phyloP scores from a whole-genome alignment of 2,888 invertebrate genomes.

The Gymnocheta viridis region DNA sequence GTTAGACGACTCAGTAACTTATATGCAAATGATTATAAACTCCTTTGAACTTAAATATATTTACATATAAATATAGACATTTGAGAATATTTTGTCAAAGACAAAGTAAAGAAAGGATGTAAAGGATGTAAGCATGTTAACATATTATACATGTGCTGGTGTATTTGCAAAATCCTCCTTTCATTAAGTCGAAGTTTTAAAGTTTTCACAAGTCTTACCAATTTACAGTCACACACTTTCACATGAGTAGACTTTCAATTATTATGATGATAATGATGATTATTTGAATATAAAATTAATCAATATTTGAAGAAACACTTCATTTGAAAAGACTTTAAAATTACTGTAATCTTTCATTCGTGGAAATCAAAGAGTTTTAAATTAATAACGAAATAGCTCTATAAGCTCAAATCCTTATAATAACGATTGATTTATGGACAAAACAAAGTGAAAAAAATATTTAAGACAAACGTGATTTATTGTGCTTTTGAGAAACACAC shows the following conservation, averaged over 20 bases:
- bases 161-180: constrained; percentile 20
- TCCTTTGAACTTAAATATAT: not conserved
- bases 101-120: not conserved
- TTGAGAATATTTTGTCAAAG: not conserved
- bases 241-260: constrained; percentile 4
- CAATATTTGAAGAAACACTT: constrained; percentile 6
- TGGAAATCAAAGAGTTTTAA: no score
- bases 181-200: constrained; percentile 61
- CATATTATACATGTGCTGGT: not conserved
- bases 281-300: not conserved
- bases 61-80: constrained; percentile 1
- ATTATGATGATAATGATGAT: constrained; percentile 27
- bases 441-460: no score
- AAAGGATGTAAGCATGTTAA: not conserved
- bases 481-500: no score
- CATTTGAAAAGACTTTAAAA: no score
- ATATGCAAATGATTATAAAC: not conserved
- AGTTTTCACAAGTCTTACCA: constrained; percentile 49
- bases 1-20: not conserved
- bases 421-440: no score
- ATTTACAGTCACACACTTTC: constrained; percentile 32
- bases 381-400: no score
- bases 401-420: no score
- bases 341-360: no score
- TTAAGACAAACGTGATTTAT: no score